Percentiles rank a stretch among this genome's conserved stretches.
Evolutionary conservation across 2,797 vertebrate genomes (phyloP).

Genomic region (Champsocephalus gunnari): DNA sequence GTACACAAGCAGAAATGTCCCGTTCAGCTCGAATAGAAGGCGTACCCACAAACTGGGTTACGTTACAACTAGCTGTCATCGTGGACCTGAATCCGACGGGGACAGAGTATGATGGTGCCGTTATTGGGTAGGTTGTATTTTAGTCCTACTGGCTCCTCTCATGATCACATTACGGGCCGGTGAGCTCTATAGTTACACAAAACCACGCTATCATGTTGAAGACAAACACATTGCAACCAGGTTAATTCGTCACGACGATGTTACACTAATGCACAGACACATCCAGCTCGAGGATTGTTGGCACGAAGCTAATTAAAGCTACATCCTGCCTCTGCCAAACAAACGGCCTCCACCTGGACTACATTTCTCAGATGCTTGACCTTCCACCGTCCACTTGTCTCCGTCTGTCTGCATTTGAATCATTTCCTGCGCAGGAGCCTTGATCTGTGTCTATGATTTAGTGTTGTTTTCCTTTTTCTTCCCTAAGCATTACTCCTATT

Average conservation of each 20-base stretch:
- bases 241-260: constrained; percentile 41
- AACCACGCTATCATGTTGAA: constrained; percentile 40
- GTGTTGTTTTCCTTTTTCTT: constrained; percentile 13
- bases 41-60: constrained; percentile 51
- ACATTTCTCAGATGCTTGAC: constrained; percentile 58
- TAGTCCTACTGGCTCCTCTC: constrained; percentile 38
- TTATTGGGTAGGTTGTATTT: constrained; percentile 54
- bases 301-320: constrained; percentile 60
- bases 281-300: constrained; percentile 46
- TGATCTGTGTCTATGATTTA: constrained; percentile 36
- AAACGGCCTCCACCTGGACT: constrained; percentile 47
- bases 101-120: constrained; percentile 29
- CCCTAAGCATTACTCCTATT: constrained; percentile 2
- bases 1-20: constrained; percentile 9
- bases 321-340: constrained; percentile 41
- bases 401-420: constrained; percentile 37
- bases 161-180: constrained; percentile 60
- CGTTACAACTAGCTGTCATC: constrained; percentile 59
- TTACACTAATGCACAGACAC: constrained; percentile 15
- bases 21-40: constrained; percentile 38
- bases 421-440: constrained; percentile 13
- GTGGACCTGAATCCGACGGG: constrained; percentile 55
- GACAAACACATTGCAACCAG: constrained; percentile 33
- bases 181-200: constrained; percentile 46
- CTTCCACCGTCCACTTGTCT: constrained; percentile 37